These are phyloP conservation scores for Sarcophaga bullata DNA, from an alignment of 1,140 invertebrate genomes.

Conservation along the genomic window DNA sequence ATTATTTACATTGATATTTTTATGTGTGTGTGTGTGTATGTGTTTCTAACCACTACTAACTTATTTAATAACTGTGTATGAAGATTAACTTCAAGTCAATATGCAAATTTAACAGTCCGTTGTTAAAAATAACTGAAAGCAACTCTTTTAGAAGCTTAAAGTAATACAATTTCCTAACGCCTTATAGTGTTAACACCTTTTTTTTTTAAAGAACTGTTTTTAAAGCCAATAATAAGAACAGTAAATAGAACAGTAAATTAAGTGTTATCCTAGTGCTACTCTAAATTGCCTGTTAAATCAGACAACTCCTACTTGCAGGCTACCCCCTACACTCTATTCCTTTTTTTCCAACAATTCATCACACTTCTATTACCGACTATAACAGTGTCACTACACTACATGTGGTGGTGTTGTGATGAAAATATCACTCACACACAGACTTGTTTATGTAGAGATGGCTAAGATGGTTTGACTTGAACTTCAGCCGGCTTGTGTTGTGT, in stretches of 20 bases:
- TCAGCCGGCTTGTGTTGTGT: too few relatives aligned
- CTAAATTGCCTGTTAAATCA: not conserved
- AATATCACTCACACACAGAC: too few relatives aligned
- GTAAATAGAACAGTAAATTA: conserved; percentile 16
- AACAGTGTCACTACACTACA: too few relatives aligned
- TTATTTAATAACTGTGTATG: not conserved
- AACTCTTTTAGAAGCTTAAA: not conserved
- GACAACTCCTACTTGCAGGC: not conserved
- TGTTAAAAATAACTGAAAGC: not conserved
- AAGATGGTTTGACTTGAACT: too few relatives aligned
- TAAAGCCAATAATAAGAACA: not conserved
- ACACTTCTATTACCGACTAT: too few relatives aligned
- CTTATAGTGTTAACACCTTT: not conserved
- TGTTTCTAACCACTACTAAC: not conserved
- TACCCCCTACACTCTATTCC: not conserved
- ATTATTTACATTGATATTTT: not conserved
- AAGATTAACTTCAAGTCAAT: not conserved
- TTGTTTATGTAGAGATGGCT: too few relatives aligned
- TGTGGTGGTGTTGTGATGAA: too few relatives aligned
- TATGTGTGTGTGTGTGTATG: not conserved
- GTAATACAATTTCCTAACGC: not conserved
- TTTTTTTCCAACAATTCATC: too few relatives aligned
- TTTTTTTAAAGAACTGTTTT: not conserved
- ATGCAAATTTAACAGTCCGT: conserved; percentile 7
- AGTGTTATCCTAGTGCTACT: not conserved